Base-by-base conservation (phyloP, 2,888 invertebrate genomes). In the Metellina segmentata region DNA sequence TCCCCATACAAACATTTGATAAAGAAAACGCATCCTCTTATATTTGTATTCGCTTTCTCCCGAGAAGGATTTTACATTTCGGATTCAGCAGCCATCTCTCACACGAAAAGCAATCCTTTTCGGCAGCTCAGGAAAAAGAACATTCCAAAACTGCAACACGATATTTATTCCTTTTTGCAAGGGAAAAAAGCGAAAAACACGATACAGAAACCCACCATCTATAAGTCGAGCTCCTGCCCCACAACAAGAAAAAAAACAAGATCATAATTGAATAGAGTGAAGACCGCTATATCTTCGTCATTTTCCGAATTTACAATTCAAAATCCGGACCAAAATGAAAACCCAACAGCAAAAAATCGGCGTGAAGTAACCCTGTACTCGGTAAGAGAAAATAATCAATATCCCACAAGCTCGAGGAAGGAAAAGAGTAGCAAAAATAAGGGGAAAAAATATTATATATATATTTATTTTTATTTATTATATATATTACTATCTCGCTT, bases 401-500 rank as follows among this genome's bases (percentile, higher is more conserved):
- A 77, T 77, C 77, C 77, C n/a, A 6, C n/a, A 16, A 49, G n/a
- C 49, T 48, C 85, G 61, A 49, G n/a, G 52, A 51, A 49, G 34
- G 74, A 34, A 85, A 85, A 74, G 74, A 74, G 74, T 85, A 85
- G 52, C 74, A 74, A 20, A 85, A 61, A 74, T 20, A 71, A 70
- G 48, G 78, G n/a, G 49, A 70, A 86, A 78, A 85, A 85, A 75
- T 49, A 49, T 19, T 81, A 19, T 70, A 81, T 81, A 53, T 70
- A 83, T 81, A 88, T 72, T 16, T 85, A 88, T 61, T 61, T 61
- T 88, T 81, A 88, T 90, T 81, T 91, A 87, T 91, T 91, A 87
- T 91, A 91, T 91, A 91, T 87, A 82, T 87, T 82, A 78, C 87
- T 91, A 91, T 91, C 78, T 77, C 79, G 53, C 87, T 78, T 11